Evolutionary conservation across 2,113 vertebrate genomes (phyloP).

Genomic region (Chroicocephalus ridibundus): DNA sequence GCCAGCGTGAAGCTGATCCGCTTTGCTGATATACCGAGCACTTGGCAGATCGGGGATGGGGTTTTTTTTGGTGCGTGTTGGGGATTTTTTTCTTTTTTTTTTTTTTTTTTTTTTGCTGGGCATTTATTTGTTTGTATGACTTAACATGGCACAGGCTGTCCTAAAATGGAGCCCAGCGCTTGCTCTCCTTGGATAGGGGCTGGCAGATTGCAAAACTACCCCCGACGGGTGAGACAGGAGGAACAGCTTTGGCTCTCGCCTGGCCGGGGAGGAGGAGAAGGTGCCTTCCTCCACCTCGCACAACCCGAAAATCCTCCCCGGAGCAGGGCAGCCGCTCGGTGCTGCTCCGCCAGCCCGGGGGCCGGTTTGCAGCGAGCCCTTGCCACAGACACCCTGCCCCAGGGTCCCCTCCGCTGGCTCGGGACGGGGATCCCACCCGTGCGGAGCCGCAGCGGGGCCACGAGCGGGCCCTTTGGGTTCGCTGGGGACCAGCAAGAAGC

Average conservation of each 20-base stretch:
- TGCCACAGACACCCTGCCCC: not conserved
- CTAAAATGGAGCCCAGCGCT: not conserved
- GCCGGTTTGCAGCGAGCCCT: not conserved
- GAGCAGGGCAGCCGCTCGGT: not conserved
- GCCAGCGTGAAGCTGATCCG: not conserved
- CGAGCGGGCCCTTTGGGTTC: not conserved
- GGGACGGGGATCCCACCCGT: fast-evolving
- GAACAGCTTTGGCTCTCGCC: not conserved
- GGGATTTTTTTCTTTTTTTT: not conserved
- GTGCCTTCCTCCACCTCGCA: not conserved
- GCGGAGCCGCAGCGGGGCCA: fast-evolving
- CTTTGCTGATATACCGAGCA: not conserved
- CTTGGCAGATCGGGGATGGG: not conserved
- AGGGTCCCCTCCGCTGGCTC: not conserved
- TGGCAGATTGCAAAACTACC: not conserved
- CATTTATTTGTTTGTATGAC: not conserved
- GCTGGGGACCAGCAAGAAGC: not conserved
- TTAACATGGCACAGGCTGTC: not conserved
- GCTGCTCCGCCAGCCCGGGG: not conserved
- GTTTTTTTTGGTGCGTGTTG: not conserved
- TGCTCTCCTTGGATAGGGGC: not conserved
- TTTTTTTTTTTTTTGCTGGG: fast-evolving
- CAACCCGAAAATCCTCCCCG: slow-evolving; percentile 7
- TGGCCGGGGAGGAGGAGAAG: not conserved
- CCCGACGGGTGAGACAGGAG: not conserved